These are phyloP conservation scores for Lasius fuliginosus DNA, from an alignment of 2,888 invertebrate genomes.

Conservation along the genomic window DNA sequence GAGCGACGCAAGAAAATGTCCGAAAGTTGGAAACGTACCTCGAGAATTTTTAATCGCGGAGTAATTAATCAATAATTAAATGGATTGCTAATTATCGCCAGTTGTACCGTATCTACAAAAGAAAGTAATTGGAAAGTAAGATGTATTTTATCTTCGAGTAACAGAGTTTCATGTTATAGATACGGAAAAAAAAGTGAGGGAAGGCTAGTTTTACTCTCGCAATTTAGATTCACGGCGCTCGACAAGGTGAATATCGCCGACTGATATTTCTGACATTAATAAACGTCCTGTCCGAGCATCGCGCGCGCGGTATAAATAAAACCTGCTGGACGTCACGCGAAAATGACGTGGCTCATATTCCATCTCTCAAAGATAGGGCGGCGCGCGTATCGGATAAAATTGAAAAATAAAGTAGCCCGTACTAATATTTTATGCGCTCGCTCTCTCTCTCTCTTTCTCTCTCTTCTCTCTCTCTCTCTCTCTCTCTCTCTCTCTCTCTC, in stretches of 20 bases:
- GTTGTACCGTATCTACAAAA: not conserved
- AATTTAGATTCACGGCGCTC: not conserved
- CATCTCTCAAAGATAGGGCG: slow-evolving; percentile 6
- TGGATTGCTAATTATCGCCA: slow-evolving; percentile 3
- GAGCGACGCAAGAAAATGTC: not conserved
- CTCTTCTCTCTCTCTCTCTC: not conserved
- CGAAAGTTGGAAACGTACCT: not conserved
- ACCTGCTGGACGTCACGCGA: not conserved
- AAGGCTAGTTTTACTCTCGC: not conserved
- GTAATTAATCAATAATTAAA: slow-evolving; percentile 21
- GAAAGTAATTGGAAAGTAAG: not conserved
- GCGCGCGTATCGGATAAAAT: slow-evolving; percentile 27
- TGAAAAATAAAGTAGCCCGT: slow-evolving; percentile 37
- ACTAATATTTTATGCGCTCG: slow-evolving; percentile 48
- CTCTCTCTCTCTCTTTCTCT: too few relatives aligned
- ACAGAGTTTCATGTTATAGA: not conserved
- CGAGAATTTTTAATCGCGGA: slow-evolving; percentile 13
- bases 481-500: not conserved
- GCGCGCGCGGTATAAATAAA: slow-evolving; percentile 22
- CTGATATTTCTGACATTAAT: slow-evolving; percentile 23
- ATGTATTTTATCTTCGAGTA: not conserved
- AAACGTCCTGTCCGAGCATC: not conserved
- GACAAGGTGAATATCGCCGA: not conserved
- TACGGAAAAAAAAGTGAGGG: not conserved
- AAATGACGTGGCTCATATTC: not conserved